Base-by-base conservation (phyloP, 92 coral and sea anemone species). In the Zoanthus sociatus region DNA sequence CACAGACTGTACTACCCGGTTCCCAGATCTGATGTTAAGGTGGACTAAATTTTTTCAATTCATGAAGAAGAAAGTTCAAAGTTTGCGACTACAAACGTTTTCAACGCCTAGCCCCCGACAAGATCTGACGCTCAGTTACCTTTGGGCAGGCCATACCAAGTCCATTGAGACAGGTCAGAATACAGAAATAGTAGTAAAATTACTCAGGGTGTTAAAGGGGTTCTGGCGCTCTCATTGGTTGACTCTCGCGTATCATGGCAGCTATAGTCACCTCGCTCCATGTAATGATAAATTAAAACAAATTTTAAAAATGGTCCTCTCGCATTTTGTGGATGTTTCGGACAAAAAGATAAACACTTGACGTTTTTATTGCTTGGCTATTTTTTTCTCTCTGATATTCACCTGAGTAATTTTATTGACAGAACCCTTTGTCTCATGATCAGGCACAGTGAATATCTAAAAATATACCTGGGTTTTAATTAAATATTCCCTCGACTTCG, bases 21-120 rank as follows among this genome's bases (percentile, higher is more conserved):
- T 90, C 73, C 82, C 90, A 11, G 91, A 89, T 32, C 60, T 92
- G 31, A 87, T 94, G 11, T 68, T 72, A 9, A 83, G 83, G 71
- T 94, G 98, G 98, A 87, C 95, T 13, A 67, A 60, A 58, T 94
- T 94, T 70, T 94, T 94, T 72, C 47, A 76, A 33, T 82, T 82
- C 47, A 61, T 91, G 45, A 85, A 48, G 32, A 75, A 46, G 44
- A 54, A 42, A 33, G 46, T 47, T 18, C 54, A 8, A 1, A 68
- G 37, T 12, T 63, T 26, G 26, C n/a, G 51, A 17, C 44, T 2
- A 32, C 17, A 51, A 13, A 7, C 9, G 9, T 78, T 3, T 20
- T 37, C 42, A 7, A 37, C 69, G 7, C 58, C 66, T 15, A 81
- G 20, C 9, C 69, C 82, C 15, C 86, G 76, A 26, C 77, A 76